phyloP scores from a whole-genome alignment of 2,113 vertebrate genomes.

The Cyanoliseus patagonus region DNA sequence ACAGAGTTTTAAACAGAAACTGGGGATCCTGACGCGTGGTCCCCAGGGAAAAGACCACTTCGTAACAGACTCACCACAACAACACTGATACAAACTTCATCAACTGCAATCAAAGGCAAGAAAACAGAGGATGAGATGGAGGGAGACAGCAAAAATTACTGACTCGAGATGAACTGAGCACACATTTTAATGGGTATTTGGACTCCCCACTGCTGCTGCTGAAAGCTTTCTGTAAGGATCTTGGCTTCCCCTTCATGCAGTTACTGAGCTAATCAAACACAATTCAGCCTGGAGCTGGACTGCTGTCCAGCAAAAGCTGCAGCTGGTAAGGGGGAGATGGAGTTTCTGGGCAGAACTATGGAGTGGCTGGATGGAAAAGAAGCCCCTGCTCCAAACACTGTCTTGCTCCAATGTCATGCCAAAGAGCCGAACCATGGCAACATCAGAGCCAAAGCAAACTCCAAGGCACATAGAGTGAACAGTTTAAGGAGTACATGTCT shows the following conservation, averaged over 20 bases:
- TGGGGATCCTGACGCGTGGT: not conserved
- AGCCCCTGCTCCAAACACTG: not conserved
- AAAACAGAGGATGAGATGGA: not conserved
- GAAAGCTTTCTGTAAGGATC: constrained; percentile 26
- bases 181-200: constrained; percentile 54
- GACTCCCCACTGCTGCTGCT: constrained; percentile 27
- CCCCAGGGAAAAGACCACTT: not conserved
- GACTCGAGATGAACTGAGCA: not conserved
- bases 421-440: not conserved
- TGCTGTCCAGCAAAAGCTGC: not conserved
- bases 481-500: not conserved
- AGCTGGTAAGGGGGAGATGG: not conserved
- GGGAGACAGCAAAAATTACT: not conserved
- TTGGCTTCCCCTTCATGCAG: constrained; percentile 44
- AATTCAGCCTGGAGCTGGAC: not conserved
- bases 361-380: not conserved
- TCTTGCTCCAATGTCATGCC: not conserved
- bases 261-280: constrained; percentile 36
- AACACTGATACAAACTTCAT: constrained; percentile 21
- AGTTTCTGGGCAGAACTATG: not conserved
- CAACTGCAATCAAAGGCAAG: not conserved
- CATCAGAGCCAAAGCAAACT: not conserved
- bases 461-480: not conserved
- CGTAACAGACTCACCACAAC: not conserved
- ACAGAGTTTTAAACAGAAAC: not conserved